phyloP scores from a whole-genome alignment of 2,797 vertebrate species.

The Xenops minutus region DNA sequence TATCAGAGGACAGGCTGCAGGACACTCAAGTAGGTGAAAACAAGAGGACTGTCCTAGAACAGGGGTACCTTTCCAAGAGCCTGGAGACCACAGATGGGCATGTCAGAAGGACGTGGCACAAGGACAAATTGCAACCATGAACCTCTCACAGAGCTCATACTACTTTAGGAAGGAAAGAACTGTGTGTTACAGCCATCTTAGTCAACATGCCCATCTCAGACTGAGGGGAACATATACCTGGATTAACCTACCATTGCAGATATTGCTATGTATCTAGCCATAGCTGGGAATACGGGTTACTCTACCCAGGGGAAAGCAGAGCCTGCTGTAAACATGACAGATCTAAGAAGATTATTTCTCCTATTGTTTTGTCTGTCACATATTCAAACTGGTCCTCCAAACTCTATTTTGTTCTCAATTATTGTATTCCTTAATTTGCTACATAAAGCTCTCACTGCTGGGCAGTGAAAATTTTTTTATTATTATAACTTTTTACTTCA shows the following conservation, averaged over 20 bases:
- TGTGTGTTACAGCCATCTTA: neutral
- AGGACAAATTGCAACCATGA: neutral
- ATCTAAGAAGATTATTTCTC: neutral
- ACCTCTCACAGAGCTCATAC: neutral
- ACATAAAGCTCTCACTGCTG: neutral
- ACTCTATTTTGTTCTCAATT: neutral
- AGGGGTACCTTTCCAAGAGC: neutral
- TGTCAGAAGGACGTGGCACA: neutral
- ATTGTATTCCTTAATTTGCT: neutral
- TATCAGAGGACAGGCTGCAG: neutral
- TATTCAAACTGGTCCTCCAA: neutral
- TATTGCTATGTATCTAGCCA: neutral
- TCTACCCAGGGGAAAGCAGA: neutral
- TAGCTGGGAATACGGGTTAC: neutral
- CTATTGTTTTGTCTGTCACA: accelerated
- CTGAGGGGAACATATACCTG: neutral
- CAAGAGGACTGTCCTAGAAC: neutral
- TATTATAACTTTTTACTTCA: neutral
- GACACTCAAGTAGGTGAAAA: neutral
- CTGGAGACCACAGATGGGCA: neutral
- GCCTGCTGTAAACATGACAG: neutral
- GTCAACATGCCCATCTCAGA: neutral
- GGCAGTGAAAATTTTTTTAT: neutral
- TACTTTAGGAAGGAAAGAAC: neutral
- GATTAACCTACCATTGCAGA: neutral